Base-by-base conservation (phyloP, 2,888 invertebrate species). In the Silvanus unidentatus region DNA sequence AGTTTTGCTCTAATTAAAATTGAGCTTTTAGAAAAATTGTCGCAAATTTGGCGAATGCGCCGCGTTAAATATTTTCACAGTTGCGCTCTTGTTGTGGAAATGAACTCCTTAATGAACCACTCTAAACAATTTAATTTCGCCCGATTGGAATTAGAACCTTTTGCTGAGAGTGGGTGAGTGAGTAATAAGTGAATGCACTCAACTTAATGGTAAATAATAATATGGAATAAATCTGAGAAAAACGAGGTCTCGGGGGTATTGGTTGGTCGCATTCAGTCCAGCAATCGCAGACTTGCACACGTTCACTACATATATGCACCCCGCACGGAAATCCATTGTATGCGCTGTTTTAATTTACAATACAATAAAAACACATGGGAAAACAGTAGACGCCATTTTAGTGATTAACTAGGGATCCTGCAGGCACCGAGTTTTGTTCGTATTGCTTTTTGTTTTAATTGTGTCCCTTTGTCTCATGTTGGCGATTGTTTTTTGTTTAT, bases 351-450 rank as follows among this genome's bases (percentile, higher is more conserved):
- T 71, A 71, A 71, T 72, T 71, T 72, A 68, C 70, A 70, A 69
- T 68, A 72, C 71, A 72, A 72, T 72, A 71, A 72, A 72, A 72
- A 72, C 72, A 72, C 72, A 71, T 71, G 72, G 72, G 72, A 72
- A 70, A 72, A 72, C 71, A 71, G 71, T 71, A 70, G 72, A 71
- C 71, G 72, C 71, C 72, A 71, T 71, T 72, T 72, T 68, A 72
- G 68, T 72, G 72, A 72, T 72, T 72, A 72, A 71, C 72, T 70
- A 65, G 71, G 71, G 71, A 71, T 69, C 67, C 69, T 65, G 66
- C 66, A 60, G 66, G 64, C 64, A 62, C 62, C 55, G 63, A 63
- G 63, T 67, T 66, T 66, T 68, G 68, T 69, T 64, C 67, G 63
- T 68, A 70, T 70, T 67, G 69, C 68, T 69, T 71, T 71, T 70